A percentile compares a stretch with the other conserved stretches of the same genome.
Conservation (phyloP, 2,888 invertebrate genomes). For the Drosophila mulleri region DNA sequence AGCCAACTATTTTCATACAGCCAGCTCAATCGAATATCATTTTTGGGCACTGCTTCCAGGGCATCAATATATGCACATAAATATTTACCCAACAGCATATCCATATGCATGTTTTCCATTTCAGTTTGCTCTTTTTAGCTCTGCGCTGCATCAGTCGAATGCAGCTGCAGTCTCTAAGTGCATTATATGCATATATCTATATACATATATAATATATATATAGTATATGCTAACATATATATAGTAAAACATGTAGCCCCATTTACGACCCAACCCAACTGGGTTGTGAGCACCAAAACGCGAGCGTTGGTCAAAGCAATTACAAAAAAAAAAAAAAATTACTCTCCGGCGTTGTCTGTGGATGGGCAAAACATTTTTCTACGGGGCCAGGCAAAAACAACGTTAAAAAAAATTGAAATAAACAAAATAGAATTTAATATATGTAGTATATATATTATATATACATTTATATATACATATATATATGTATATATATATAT, state of each 20-base stretch:
- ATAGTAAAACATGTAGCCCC: conserved; percentile 13
- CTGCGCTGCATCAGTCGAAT: conserved; percentile 39
- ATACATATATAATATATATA: conserved; percentile 37
- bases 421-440: conserved; percentile 29
- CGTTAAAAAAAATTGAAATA: conserved; percentile 29
- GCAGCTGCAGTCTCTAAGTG: conserved; percentile 70
- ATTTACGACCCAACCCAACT: conserved; percentile 17
- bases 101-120: conserved; percentile 42
- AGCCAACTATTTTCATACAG: conserved; percentile 17
- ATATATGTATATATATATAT: conserved; percentile 11
- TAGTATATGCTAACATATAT: conserved; percentile 42
- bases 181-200: conserved; percentile 58
- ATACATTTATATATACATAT: conserved; percentile 12
- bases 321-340: conserved; percentile 55
- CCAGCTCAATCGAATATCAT: conserved; percentile 12
- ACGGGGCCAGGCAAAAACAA: conserved; percentile 14
- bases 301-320: conserved; percentile 71
- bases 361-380: conserved; percentile 27
- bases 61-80: conserved; percentile 45
- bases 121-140: conserved; percentile 29
- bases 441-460: conserved; percentile 15
- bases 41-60: conserved; percentile 19
- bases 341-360: conserved; percentile 38
- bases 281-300: conserved; percentile 31
- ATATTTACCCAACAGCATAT: conserved; percentile 51